phyloP scores from a whole-genome alignment of 2,113 vertebrate genomes.

The Chroicocephalus ridibundus region DNA sequence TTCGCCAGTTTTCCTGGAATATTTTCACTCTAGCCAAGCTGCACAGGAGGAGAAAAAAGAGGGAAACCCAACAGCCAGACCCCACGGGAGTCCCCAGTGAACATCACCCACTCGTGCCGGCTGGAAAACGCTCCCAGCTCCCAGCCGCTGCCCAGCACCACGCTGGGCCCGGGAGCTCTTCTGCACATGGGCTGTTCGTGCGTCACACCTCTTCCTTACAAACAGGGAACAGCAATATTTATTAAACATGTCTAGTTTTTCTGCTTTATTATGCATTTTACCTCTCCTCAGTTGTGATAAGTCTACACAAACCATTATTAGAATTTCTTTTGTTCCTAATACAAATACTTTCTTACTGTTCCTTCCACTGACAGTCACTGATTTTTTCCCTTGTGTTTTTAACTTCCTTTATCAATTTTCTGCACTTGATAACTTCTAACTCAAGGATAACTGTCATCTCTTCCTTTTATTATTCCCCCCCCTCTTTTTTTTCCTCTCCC shows the following conservation, averaged over 20 bases:
- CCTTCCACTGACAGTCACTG: conserved; percentile 22
- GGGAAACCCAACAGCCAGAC: fast-evolving
- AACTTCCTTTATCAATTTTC: conserved; percentile 54
- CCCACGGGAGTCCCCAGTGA: not conserved
- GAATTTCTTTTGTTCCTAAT: conserved; percentile 65
- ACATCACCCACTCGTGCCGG: fast-evolving
- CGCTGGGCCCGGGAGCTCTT: not conserved
- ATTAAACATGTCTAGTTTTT: conserved; percentile 61
- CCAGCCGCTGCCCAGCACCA: not conserved
- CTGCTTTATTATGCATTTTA: conserved; percentile 60
- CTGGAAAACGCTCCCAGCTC: not conserved
- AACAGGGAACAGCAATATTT: conserved; percentile 42
- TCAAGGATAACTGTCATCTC: conserved; percentile 49
- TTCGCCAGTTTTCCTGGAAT: not conserved
- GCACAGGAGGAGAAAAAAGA: not conserved
- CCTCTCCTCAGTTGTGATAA: conserved; percentile 4
- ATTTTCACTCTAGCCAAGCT: not conserved
- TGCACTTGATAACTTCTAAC: conserved; percentile 47
- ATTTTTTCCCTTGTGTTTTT: conserved; percentile 44
- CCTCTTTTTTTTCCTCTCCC: not conserved
- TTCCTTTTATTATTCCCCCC: conserved; percentile 3
- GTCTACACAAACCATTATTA: conserved; percentile 67
- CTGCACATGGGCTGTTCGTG: not conserved
- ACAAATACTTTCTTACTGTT: conserved; percentile 50
- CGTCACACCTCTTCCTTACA: not conserved